These are phyloP conservation scores for Tenthredo scrophulariae DNA, from an alignment of 2,888 invertebrate genomes.

Conservation along the genomic window DNA sequence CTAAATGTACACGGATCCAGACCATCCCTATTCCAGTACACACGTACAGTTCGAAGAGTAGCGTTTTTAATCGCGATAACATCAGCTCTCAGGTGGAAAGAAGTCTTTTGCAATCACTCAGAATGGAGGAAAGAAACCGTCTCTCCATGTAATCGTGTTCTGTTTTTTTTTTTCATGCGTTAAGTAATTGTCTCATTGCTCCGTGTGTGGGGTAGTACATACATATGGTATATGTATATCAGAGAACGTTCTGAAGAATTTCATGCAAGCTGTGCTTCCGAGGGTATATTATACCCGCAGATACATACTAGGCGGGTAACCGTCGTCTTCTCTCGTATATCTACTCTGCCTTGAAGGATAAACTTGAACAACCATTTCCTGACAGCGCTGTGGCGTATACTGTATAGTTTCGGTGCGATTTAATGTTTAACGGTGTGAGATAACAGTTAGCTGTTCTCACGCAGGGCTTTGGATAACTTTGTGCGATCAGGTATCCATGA, in stretches of 20 bases:
- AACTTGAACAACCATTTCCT: constrained; percentile 35
- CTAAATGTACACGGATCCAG: background rate
- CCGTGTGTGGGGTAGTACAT: background rate
- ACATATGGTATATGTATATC: background rate
- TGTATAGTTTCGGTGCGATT: constrained; percentile 31
- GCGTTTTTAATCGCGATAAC: background rate
- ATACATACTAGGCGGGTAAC: background rate
- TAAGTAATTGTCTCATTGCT: constrained; percentile 15
- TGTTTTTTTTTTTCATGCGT: background rate
- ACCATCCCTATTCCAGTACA: background rate
- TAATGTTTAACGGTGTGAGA: constrained; percentile 14
- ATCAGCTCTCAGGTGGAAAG: background rate
- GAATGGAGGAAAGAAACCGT: background rate
- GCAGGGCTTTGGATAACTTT: constrained; percentile 10
- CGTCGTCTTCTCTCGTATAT: background rate
- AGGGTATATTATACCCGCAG: background rate
- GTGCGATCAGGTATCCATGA: background rate
- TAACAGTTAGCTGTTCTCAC: constrained; percentile 29
- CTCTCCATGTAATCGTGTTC: background rate
- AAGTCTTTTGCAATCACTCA: constrained; percentile 11
- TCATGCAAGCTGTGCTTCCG: background rate
- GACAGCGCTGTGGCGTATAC: background rate
- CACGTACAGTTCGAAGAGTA: background rate
- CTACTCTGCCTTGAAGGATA: background rate
- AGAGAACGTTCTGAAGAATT: background rate